A percentile compares a stretch with the other conserved stretches of the same genome.
These are phyloP conservation scores for Aethes cnicana DNA, from an alignment of 2,888 invertebrate genomes.

Conservation along the genomic window DNA sequence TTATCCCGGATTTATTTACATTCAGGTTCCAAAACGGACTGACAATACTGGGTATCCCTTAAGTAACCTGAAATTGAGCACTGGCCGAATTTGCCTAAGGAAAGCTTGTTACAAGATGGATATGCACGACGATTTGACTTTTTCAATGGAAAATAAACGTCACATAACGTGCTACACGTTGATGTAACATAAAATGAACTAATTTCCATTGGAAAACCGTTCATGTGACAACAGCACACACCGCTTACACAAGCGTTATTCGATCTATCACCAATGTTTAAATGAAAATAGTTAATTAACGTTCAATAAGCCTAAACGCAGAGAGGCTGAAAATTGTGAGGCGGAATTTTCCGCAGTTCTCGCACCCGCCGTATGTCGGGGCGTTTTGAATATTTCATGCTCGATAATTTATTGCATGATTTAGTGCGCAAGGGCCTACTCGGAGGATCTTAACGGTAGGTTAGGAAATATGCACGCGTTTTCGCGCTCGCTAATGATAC, in stretches of 20 bases:
- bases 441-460: constrained; percentile 16
- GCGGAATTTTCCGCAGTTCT: constrained; percentile 61
- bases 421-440: constrained; percentile 60
- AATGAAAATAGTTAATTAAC: constrained; percentile 51
- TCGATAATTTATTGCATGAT: constrained; percentile 76
- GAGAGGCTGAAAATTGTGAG: constrained; percentile 38
- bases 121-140: too few species aligned
- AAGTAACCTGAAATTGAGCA: too few species aligned
- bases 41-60: too few species aligned
- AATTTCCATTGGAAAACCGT: too few species aligned
- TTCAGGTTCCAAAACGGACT: too few species aligned
- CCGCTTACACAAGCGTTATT: constrained; percentile 3
- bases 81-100: too few species aligned
- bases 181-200: too few species aligned
- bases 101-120: too few species aligned
- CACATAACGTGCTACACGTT: too few species aligned
- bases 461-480: constrained; percentile 23
- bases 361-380: constrained; percentile 60
- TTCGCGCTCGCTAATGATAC: constrained; percentile 16
- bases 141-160: too few species aligned
- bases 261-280: constrained; percentile 23
- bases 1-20: too few species aligned
- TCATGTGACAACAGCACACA: too few species aligned
- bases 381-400: constrained; percentile 75
- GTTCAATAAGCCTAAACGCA: constrained; percentile 39